Percentiles rank a stretch among this genome's conserved stretches.
These are phyloP conservation scores for Drosophila eohydei DNA, from an alignment of 2,888 invertebrate species.

Conservation along the genomic window DNA sequence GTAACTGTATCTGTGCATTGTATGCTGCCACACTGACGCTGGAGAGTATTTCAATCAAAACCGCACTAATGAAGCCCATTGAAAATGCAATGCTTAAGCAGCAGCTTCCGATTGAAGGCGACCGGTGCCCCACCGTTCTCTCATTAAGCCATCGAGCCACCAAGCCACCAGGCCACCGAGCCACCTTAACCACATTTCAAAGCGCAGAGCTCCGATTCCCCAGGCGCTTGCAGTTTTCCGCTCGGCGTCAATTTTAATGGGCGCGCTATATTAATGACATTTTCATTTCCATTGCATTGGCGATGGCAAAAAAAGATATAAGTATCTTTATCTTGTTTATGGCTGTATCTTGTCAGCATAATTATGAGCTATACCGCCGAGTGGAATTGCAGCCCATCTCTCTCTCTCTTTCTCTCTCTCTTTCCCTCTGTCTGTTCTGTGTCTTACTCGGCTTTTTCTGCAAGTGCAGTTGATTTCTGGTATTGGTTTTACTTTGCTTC, in stretches of 20 bases:
- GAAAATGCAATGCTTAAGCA: slow-evolving; percentile 72
- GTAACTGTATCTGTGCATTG: slow-evolving; percentile 59
- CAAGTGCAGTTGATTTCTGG: slow-evolving; percentile 24
- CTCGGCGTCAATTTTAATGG: slow-evolving; percentile 76
- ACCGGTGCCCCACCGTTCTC: not conserved
- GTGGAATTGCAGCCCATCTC: slow-evolving; percentile 2
- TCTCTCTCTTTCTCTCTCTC: not conserved
- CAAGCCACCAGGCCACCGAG: slow-evolving; percentile 2
- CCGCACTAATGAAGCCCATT: slow-evolving; percentile 78
- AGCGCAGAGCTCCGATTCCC: slow-evolving; percentile 55
- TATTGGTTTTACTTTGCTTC: slow-evolving; percentile 25
- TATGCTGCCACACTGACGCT: slow-evolving; percentile 39
- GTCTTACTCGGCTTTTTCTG: not conserved
- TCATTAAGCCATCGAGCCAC: slow-evolving; percentile 16
- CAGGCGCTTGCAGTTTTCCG: slow-evolving; percentile 66
- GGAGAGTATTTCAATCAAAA: slow-evolving; percentile 69
- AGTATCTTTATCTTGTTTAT: slow-evolving; percentile 41
- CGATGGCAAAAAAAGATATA: slow-evolving; percentile 29
- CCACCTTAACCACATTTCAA: slow-evolving; percentile 50
- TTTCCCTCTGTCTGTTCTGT: not conserved
- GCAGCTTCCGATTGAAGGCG: slow-evolving; percentile 56
- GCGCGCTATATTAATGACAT: slow-evolving; percentile 80
- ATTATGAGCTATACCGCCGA: slow-evolving; percentile 52
- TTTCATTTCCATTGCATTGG: slow-evolving; percentile 75
- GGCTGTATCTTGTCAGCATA: slow-evolving; percentile 75